Conservation (phyloP, 1,140 invertebrate species). For the Bemisia tabaci region DNA sequence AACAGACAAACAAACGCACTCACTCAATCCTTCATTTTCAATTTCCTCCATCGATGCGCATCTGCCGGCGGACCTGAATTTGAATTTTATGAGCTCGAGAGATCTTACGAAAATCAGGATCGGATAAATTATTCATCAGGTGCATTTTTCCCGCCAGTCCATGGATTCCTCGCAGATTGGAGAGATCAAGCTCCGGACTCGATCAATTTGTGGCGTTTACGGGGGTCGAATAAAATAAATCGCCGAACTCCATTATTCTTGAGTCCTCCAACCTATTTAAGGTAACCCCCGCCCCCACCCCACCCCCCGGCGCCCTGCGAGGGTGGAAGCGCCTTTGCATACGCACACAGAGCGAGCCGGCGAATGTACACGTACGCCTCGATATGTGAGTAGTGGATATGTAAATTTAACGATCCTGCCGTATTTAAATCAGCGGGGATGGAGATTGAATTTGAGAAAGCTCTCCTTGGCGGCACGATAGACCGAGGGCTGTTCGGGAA, state of each 20-base stretch:
- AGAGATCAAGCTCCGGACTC: too few relatives aligned
- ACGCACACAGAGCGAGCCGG: not conserved
- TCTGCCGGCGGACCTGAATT: too few relatives aligned
- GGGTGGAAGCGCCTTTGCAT: not conserved
- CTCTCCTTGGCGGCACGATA: not conserved
- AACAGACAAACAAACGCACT: too few relatives aligned
- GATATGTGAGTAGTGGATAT: not conserved
- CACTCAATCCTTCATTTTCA: too few relatives aligned
- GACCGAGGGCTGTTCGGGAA: not conserved
- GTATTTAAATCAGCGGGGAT: not conserved
- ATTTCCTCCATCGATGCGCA: too few relatives aligned
- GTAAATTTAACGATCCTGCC: not conserved
- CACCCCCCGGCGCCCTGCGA: not conserved
- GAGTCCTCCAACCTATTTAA: not conserved
- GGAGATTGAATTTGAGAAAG: not conserved
- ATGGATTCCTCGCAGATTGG: too few relatives aligned
- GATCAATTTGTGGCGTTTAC: too few relatives aligned
- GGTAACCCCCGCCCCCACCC: too few relatives aligned
- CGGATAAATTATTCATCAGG: not conserved
- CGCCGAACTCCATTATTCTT: not conserved
- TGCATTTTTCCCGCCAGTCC: too few relatives aligned
- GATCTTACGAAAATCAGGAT: too few relatives aligned
- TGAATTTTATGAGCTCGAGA: too few relatives aligned
- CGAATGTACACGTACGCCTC: not conserved
- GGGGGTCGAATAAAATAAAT: not conserved